phyloP scores from a whole-genome alignment of 2,888 invertebrate species.

The Mantis religiosa region DNA sequence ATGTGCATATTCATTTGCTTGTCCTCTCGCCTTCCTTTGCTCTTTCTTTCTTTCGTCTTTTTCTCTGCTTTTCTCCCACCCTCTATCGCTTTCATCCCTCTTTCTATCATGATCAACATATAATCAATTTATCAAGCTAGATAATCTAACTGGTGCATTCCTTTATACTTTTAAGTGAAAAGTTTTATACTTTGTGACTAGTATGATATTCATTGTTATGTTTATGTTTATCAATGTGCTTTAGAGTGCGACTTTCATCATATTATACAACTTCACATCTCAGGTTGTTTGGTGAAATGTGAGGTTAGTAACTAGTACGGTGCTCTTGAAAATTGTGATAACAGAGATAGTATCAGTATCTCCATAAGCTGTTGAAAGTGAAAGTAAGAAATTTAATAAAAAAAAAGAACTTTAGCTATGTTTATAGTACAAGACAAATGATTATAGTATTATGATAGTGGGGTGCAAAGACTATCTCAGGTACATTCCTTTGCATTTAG shows the following conservation, averaged over 20 bases:
- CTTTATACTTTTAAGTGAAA: neutral
- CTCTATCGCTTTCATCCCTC: neutral
- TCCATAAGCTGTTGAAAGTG: neutral
- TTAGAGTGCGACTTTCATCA: neutral
- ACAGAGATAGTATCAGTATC: neutral
- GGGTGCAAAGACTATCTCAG: conserved; percentile 12
- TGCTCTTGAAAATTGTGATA: conserved; percentile 11
- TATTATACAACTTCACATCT: neutral
- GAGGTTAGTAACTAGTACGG: conserved; percentile 1
- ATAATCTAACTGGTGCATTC: neutral
- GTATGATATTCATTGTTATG: neutral
- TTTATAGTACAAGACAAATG: conserved; percentile 9
- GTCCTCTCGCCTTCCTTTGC: neutral
- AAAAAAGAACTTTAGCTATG: neutral
- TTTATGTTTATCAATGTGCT: neutral
- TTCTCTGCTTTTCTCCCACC: neutral
- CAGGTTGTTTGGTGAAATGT: neutral
- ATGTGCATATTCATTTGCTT: neutral
- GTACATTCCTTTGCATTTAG: conserved; percentile 8
- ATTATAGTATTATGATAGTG: conserved; percentile 6
- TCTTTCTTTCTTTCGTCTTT: neutral
- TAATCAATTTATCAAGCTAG: neutral
- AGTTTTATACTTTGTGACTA: neutral
- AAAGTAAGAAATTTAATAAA: neutral
- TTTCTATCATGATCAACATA: neutral